Evolutionary conservation across 2,113 vertebrate species (phyloP), one percentile per base, ranked within the genome.

Genomic region (Leucopternis melanops): DNA sequence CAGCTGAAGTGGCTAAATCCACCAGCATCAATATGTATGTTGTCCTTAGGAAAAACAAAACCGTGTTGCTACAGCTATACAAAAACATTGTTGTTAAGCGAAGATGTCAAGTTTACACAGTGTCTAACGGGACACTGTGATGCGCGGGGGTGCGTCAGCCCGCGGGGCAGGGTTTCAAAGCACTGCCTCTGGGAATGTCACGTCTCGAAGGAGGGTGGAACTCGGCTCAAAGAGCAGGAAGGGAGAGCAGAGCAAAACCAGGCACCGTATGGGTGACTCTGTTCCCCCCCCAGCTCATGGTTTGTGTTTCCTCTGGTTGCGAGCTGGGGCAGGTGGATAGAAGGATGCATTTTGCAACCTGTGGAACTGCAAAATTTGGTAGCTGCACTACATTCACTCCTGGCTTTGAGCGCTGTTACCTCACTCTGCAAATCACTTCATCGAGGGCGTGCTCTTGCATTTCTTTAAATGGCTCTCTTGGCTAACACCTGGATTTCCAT

Each of bases 71-170:
- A 27, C 73, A 89, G 81, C 20, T 16, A 2, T 66, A 19, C 20
- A 20, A 79, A 81, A 85, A 42, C 8, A 8, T 50, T 25, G 4
- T 34, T 50, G 14, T 58, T 58, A 19, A 65, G 29, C 2, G 4
- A 57, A 77, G 80, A 22, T 20, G 65, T 52, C 10, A 14, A 11
- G 67, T 1, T 4, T 50, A 50, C 49, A 25, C 49, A 25, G 49
- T 50, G 49, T 25, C 55, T 47, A 58, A 11, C 1, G 31, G 71
- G 49, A 45, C 2, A 1, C 1, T 0, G 1, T 8, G 67, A n/a
- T 58, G 55, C 3, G 0, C 44, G 26, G 49, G 21, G 18, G 8
- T 3, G 0, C 0, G 1, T 15, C 86, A 34, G 55, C 38, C 34
- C 1, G 0, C 5, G 2, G 58, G 15, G 11, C 77, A 70, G 58